A percentile compares a stretch with the other conserved stretches of the same genome.
Conservation (phyloP, 2,797 vertebrate species). For the Calcarius lapponicus region DNA sequence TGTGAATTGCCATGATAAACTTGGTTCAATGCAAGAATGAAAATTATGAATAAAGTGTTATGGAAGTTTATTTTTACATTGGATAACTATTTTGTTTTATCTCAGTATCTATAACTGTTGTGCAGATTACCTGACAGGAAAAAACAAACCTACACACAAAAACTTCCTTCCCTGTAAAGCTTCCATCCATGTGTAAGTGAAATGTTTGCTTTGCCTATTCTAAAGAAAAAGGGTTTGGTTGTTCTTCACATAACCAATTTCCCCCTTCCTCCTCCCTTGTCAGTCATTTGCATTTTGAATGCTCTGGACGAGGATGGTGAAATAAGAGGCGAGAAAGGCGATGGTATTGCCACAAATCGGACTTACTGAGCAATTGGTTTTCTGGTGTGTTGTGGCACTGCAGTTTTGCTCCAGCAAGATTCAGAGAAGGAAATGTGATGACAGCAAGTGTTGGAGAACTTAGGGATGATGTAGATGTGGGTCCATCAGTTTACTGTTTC, state of each 20-base stretch:
- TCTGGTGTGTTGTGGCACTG: neutral
- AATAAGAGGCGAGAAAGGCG: neutral
- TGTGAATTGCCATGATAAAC: neutral
- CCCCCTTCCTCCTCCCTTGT: neutral
- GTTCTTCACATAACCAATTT: neutral
- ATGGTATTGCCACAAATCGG: neutral
- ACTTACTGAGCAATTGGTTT: neutral
- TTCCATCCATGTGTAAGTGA: neutral
- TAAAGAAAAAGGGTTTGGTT: neutral
- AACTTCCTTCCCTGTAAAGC: neutral
- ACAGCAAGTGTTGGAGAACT: neutral
- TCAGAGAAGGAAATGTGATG: neutral
- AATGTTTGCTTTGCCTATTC: neutral
- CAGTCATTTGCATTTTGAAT: neutral
- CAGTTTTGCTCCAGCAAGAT: neutral
- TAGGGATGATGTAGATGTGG: fast-evolving
- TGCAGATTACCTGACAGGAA: neutral
- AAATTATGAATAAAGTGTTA: neutral
- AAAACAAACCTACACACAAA: neutral
- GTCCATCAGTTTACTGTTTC: neutral
- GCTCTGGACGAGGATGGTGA: neutral
- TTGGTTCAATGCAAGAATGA: neutral
- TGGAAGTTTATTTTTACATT: neutral
- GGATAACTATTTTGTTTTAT: neutral
- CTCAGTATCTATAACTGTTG: neutral